Percentiles rank a stretch among this genome's conserved stretches.
Conservation (phyloP, 2,113 vertebrate species). For the Pheucticus melanocephalus region DNA sequence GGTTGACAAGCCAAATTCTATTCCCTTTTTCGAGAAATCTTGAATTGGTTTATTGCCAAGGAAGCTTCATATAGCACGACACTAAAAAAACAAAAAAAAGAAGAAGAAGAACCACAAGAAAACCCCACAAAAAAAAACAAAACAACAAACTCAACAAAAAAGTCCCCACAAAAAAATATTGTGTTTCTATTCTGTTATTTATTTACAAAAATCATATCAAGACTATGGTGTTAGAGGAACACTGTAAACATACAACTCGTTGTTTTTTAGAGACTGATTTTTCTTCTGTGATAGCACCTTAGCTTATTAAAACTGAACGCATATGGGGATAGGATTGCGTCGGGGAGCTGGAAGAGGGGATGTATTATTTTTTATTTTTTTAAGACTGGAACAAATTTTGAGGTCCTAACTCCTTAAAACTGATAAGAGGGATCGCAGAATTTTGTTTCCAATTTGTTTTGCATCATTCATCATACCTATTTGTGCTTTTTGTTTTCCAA, state of each 20-base stretch:
- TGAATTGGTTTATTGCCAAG: slow-evolving; percentile 27
- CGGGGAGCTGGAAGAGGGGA: slow-evolving; percentile 1
- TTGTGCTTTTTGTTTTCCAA: slow-evolving; percentile 38
- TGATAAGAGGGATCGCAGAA: background rate
- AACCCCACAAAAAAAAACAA: background rate
- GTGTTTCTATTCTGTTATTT: slow-evolving; percentile 54
- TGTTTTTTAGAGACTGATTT: slow-evolving; percentile 60
- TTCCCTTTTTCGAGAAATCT: background rate
- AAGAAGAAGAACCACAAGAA: background rate
- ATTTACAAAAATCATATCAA: slow-evolving; percentile 53
- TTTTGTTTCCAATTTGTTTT: slow-evolving; percentile 42
- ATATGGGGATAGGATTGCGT: slow-evolving; percentile 14
- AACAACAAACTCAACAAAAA: background rate
- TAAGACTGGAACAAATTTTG: slow-evolving; percentile 20
- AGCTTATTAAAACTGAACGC: slow-evolving; percentile 54
- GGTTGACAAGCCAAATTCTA: background rate
- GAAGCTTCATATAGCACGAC: slow-evolving; percentile 38
- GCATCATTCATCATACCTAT: background rate
- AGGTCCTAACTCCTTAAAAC: slow-evolving; percentile 18
- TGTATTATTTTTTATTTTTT: background rate
- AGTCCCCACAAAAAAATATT: background rate
- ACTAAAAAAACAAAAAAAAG: background rate
- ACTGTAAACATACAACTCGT: slow-evolving; percentile 60
- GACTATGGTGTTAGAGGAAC: slow-evolving; percentile 64
- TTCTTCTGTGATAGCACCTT: slow-evolving; percentile 67